Conservation (phyloP, 2,113 vertebrate genomes). For the Bos taurus region ARS-UCD2.0 NC_037335.1:27519001-27519500, state of each 20-base stretch:
- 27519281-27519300: not conserved
- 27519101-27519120: not conserved
- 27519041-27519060: not conserved
- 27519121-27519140: not conserved
- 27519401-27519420: conserved; percentile 14
- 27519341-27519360: not conserved
- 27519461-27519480: not conserved
- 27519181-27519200: not conserved
- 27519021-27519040: not conserved
- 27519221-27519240: not conserved
- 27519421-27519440: not conserved
- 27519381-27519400: not conserved
- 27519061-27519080: not conserved
- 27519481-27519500: not conserved
- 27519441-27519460: not conserved
- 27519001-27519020: not conserved
- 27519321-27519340: not conserved
- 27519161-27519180: not conserved
- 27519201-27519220: not conserved
- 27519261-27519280: not conserved
- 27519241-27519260: not conserved
- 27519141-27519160: not conserved
- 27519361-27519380: not conserved
- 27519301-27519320: not conserved
- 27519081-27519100: not conserved